Evolutionary conservation across 2,888 invertebrate species (phyloP).

Genomic region (Labia minor): DNA sequence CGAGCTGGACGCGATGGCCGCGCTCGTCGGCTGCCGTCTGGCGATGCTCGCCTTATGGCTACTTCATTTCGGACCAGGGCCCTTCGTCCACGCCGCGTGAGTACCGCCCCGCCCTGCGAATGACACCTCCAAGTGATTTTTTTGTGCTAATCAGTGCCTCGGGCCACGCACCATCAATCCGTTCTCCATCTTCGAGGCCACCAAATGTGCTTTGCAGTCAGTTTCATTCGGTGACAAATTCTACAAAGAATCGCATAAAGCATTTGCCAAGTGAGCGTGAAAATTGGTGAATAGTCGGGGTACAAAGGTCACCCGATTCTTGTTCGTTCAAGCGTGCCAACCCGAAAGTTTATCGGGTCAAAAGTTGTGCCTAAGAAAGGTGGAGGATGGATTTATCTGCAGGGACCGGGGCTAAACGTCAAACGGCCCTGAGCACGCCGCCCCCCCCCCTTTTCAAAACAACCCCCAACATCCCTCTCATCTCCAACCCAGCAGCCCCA

Average conservation of each 20-base stretch:
- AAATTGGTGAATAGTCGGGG: not conserved
- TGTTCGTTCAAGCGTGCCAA: no score
- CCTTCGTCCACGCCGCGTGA: constrained; percentile 47
- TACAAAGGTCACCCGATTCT: no score
- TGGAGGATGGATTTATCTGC: not conserved
- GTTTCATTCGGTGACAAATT: constrained; percentile 23
- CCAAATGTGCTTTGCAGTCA: constrained; percentile 8
- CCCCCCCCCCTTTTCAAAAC: constrained; percentile 18
- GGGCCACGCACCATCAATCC: constrained; percentile 23
- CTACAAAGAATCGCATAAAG: constrained; percentile 15
- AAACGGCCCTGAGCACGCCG: constrained; percentile 25
- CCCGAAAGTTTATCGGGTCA: not conserved
- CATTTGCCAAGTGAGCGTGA: not conserved
- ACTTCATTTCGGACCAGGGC: constrained; percentile 45
- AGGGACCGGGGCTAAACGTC: constrained; percentile 19
- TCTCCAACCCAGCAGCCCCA: constrained; percentile 19
- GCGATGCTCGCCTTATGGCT: constrained; percentile 37
- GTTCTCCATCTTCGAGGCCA: constrained; percentile 23
- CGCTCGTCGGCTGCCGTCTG: constrained; percentile 39
- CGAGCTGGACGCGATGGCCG: constrained; percentile 19
- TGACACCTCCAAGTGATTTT: not conserved
- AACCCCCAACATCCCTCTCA: constrained; percentile 18
- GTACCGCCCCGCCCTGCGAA: constrained; percentile 34
- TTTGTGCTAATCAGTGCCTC: constrained; percentile 33
- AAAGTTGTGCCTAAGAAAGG: not conserved